Base-by-base conservation (phyloP, 2,797 vertebrate genomes). In the Oophaga sylvatica region DNA sequence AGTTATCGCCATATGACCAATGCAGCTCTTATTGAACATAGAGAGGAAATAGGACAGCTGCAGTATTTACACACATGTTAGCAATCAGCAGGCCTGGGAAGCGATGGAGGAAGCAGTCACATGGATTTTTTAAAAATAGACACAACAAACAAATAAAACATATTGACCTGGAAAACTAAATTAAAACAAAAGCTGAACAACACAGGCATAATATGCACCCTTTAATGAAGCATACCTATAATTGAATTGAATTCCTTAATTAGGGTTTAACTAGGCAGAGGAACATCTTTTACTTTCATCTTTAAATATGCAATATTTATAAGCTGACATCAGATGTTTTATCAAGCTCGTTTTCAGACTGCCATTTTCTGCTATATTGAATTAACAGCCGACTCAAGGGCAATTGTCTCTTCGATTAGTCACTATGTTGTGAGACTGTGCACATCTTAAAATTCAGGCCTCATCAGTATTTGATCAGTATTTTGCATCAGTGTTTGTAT, bases 141-240 rank as follows among this genome's bases (percentile, higher is more conserved):
- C 78, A 83, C 80, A 77, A 80, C 84, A 89, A 89, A 82, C 84
- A 89, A 89, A 89, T 85, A 86, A 89, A 86, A 89, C 80, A 89
- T 86, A 86, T 83, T 86, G 88, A 89, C 88, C 80, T 86, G 63
- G 80, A 83, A 89, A 89, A 89, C n/a, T 48, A 60, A 86, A 83
- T 83, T 26, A 89, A 75, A 17, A 59, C 53, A 89, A 45, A 85
- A 86, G 41, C 68, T 76, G 29, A 76, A 70, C 78, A 89, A 71
- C 62, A 67, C 53, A 86, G 63, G 84, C 56, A 82, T 78, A 89
- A 86, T 89, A 68, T 75, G 81, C 68, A 9, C 17, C 20, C 53
- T 84, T 85, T 65, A 84, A 26, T 80, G 48, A 86, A 86, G 62
- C 84, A 83, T 81, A 53, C 85, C 31, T 83, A 71, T 70, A 83